Evolutionary conservation across 2,797 vertebrate genomes (phyloP).

Genomic region (Pseudochirops cupreus): DNA sequence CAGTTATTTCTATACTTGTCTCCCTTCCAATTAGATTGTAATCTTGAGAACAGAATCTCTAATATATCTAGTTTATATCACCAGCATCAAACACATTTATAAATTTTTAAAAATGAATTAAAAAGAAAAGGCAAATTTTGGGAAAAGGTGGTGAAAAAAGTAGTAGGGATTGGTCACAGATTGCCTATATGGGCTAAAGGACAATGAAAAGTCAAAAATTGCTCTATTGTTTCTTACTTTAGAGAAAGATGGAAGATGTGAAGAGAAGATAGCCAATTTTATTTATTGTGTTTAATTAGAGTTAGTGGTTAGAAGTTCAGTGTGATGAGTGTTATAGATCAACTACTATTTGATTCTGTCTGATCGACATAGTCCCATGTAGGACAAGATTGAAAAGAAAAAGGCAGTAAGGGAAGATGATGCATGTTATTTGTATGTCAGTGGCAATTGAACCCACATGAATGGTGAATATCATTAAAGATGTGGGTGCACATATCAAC

Average conservation of each 20-base stretch:
- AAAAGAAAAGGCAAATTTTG: not conserved
- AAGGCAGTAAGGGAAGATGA: not conserved
- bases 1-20: not conserved
- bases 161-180: not conserved
- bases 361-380: not conserved
- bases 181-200: not conserved
- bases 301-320: not conserved
- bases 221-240: not conserved
- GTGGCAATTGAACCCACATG: too few relatives aligned
- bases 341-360: not conserved
- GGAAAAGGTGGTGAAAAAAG: not conserved
- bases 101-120: not conserved
- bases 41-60: not conserved
- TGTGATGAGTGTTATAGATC: not conserved
- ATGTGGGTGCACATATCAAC: too few relatives aligned
- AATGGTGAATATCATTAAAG: too few relatives aligned
- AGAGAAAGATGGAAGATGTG: not conserved
- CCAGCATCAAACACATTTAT: not conserved
- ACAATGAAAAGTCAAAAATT: not conserved
- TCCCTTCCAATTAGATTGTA: not conserved
- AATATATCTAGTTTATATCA: not conserved
- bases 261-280: not conserved
- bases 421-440: not conserved
- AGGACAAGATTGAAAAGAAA: not conserved
- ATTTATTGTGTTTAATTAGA: not conserved